These are phyloP conservation scores for Proterorhinus semilunaris DNA, from an alignment of 2,113 vertebrate species.

Conservation along the genomic window DNA sequence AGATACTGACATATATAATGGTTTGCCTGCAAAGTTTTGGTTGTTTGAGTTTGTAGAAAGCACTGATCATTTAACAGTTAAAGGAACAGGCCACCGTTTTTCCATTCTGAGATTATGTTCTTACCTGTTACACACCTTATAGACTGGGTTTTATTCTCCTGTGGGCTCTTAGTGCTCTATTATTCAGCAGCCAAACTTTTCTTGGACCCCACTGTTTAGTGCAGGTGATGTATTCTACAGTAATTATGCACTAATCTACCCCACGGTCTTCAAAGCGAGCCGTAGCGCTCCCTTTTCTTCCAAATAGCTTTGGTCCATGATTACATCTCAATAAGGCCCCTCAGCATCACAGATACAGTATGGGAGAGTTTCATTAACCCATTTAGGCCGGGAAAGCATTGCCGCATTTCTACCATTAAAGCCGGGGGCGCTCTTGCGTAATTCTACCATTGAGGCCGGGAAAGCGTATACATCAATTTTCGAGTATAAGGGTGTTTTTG, in stretches of 20 bases:
- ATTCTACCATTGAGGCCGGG: no score
- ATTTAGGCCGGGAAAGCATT: no score
- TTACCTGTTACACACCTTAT: constrained; percentile 29
- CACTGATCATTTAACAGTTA: no score
- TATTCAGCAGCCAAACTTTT: constrained; percentile 53
- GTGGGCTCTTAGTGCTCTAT: constrained; percentile 62
- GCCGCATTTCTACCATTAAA: no score
- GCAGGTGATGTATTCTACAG: constrained; percentile 66
- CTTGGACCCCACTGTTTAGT: constrained; percentile 46
- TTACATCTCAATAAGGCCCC: constrained; percentile 39
- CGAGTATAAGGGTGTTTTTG: no score
- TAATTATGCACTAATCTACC: constrained; percentile 68
- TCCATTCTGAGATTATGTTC: no score
- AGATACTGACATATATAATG: no score
- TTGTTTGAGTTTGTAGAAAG: no score
- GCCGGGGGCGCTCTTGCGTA: no score
- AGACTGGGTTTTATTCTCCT: constrained; percentile 54
- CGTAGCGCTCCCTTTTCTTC: constrained; percentile 53
- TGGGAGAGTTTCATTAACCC: constrained; percentile 7
- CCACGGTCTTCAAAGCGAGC: constrained; percentile 45
- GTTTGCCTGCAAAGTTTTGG: no score
- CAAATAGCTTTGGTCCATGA: constrained; percentile 47
- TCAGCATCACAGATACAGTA: constrained; percentile 5
- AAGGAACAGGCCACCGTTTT: no score
- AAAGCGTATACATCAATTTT: no score